These are phyloP conservation scores for Nymphicus hollandicus DNA, from an alignment of 2,113 vertebrate genomes.

Conservation along the genomic window DNA sequence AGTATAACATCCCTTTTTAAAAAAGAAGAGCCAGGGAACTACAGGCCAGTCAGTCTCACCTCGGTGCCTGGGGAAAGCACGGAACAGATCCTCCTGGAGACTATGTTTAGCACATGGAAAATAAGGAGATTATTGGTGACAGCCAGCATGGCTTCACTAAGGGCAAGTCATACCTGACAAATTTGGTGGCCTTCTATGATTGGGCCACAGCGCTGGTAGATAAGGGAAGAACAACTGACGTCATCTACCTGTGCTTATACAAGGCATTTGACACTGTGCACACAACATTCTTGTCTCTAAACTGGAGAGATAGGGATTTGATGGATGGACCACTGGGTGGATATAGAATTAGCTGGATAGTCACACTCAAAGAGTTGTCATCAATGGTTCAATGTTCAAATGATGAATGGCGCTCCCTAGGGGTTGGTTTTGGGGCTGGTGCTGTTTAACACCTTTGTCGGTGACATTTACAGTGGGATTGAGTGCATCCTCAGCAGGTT, in stretches of 20 bases:
- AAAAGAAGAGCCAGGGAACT: not conserved
- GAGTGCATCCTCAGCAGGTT: not conserved
- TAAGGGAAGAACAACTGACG: not conserved
- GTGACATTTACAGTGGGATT: not conserved
- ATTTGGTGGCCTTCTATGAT: not conserved
- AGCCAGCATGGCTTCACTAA: not conserved
- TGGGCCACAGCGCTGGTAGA: not conserved
- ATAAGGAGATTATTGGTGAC: not conserved
- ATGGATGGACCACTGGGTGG: rapidly evolving
- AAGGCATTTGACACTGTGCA: not conserved
- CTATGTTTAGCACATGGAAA: not conserved
- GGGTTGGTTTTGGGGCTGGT: not conserved
- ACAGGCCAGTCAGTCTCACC: not conserved
- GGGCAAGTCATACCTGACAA: not conserved
- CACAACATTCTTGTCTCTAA: not conserved
- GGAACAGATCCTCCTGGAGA: not conserved
- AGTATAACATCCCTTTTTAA: not conserved
- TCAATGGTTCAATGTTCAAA: not conserved
- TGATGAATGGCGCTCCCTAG: not conserved
- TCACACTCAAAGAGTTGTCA: not conserved
- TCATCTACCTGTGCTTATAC: not conserved
- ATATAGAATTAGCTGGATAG: not conserved
- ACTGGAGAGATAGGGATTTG: not conserved
- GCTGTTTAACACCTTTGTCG: not conserved
- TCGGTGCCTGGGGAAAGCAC: not conserved